phyloP scores from a whole-genome alignment of 2,113 vertebrate species.

The Ophthalmolycus amberensis region DNA sequence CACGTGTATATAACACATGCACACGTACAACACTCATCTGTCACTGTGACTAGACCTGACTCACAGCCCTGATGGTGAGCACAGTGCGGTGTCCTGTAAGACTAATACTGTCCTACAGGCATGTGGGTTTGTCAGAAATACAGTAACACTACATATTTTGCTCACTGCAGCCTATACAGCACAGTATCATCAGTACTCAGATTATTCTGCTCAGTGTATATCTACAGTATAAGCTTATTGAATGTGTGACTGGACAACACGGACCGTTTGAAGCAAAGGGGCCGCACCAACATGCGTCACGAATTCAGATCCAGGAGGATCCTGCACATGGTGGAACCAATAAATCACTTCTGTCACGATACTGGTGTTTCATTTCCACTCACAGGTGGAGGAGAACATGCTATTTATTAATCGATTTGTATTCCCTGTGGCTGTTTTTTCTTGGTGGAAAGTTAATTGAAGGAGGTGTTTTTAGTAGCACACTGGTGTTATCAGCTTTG shows the following conservation, averaged over 20 bases:
- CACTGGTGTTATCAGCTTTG: slow-evolving; percentile 26
- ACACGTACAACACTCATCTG: slow-evolving; percentile 5
- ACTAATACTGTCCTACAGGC: background rate
- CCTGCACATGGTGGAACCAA: slow-evolving; percentile 47
- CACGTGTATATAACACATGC: background rate
- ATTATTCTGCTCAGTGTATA: background rate
- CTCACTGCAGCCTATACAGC: background rate
- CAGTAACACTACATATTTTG: background rate
- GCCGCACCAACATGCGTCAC: slow-evolving; percentile 11
- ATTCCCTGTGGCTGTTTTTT: slow-evolving; percentile 46
- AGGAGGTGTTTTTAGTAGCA: slow-evolving; percentile 37
- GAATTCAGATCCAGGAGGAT: slow-evolving; percentile 44
- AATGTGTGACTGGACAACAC: slow-evolving; percentile 16
- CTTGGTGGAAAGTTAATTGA: slow-evolving; percentile 67
- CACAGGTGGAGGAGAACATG: slow-evolving; percentile 41
- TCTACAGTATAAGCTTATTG: slow-evolving; percentile 13
- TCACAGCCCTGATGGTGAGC: background rate
- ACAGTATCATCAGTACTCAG: background rate
- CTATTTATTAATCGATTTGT: slow-evolving; percentile 69
- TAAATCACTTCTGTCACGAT: slow-evolving; percentile 69
- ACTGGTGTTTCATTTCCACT: slow-evolving; percentile 70
- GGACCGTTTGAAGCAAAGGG: slow-evolving; percentile 25
- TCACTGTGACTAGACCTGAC: slow-evolving; percentile 18
- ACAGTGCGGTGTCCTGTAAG: background rate
- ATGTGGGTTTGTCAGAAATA: slow-evolving; percentile 2